phyloP scores from a whole-genome alignment of 1,140 invertebrate species.

The Brachionus angularis region DNA sequence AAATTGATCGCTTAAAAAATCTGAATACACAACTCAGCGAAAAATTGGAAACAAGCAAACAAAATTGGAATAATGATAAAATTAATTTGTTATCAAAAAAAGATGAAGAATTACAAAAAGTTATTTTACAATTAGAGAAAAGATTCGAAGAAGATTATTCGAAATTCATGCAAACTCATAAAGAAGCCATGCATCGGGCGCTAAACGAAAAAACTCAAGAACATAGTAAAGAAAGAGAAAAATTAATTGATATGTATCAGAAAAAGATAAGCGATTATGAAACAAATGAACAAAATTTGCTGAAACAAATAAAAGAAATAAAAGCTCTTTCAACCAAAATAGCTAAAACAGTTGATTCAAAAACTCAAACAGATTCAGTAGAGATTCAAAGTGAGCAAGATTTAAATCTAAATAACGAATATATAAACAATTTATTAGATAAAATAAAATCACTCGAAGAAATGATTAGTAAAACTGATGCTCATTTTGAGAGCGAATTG shows the following conservation, averaged over 20 bases:
- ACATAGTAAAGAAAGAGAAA: constrained; percentile 5
- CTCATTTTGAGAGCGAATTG: constrained; percentile 38
- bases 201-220: constrained; percentile 21
- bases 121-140: constrained; percentile 29
- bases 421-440: neutral
- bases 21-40: neutral
- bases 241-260: constrained; percentile 17
- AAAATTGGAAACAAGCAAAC: too few relatives aligned
- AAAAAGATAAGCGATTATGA: constrained; percentile 17
- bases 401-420: too few relatives aligned
- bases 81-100: neutral
- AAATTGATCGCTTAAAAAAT: neutral
- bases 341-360: neutral
- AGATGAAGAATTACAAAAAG: constrained; percentile 32
- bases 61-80: too few relatives aligned
- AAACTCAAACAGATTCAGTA: neutral
- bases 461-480: constrained; percentile 23
- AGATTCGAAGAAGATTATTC: constrained; percentile 36
- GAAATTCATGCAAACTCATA: constrained; percentile 31
- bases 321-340: too few relatives aligned
- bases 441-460: constrained; percentile 17
- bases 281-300: neutral
- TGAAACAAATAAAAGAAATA: constrained; percentile 5
- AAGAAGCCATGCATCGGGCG: neutral
- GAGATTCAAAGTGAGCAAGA: neutral